Base-by-base conservation (phyloP, 2,113 vertebrate species). In the Tetrao urogallus region DNA sequence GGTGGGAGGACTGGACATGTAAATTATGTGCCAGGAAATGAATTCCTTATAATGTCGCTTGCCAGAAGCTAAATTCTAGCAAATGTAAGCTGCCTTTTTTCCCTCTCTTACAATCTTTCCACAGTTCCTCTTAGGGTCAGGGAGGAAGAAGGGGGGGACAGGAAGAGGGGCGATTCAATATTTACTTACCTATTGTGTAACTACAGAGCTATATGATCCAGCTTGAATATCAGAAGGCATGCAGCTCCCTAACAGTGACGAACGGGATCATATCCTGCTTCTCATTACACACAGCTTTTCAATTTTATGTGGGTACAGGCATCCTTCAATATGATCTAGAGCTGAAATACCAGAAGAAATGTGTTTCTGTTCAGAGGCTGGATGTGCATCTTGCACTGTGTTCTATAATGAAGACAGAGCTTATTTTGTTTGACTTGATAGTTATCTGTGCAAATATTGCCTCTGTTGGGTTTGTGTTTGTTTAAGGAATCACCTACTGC, bases 1-100 rank as follows among this genome's bases (percentile, higher is more conserved):
- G 92, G 93, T 87, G 87, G 79, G 65, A 94, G 72, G 87, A 94
- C 93, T 97, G 97, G 97, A 94, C 96, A 95, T 87, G 91, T 97
- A 97, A 98, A 97, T 97, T 92, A 93, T 96, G 88, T 91, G 96
- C 95, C 97, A 98, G 98, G 98, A 98, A 98, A 97, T 96, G 57
- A 97, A 97, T 98, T 98, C 96, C 96, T 97, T 95, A 93, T 69
- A 93, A 88, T 64, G 94, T 89, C 95, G 86, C 91, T 97, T 97
- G 97, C 97, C 97, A 98, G 95, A 96, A 97, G 94, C 94, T 91
- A 96, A 96, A 97, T 93, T 92, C 90, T 92, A 97, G 75, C 96
- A 96, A 96, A 97, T 94, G 78, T 75, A 89, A 92, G 76, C 61
- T 2, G 1, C 63, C 78, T 78, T 83, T 86, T 58, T 77, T 56